Conservation (phyloP, 2,888 invertebrate genomes). For the Agrochola litura region DNA sequence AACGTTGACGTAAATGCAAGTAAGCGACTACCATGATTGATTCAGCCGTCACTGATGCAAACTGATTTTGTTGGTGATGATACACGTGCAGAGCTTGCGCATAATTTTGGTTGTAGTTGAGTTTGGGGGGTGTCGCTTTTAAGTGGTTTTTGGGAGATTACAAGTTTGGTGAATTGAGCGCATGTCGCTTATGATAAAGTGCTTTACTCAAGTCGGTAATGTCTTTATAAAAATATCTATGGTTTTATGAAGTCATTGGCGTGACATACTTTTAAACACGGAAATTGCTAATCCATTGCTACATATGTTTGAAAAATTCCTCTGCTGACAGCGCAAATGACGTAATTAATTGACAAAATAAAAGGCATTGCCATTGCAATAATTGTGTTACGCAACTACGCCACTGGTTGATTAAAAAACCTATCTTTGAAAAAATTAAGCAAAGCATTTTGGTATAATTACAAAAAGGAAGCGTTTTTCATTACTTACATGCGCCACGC, state of each 20-base stretch:
- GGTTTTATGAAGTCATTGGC: too few species aligned
- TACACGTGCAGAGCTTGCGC: conserved; percentile 25
- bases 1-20: conserved; percentile 58
- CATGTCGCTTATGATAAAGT: not conserved
- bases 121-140: not conserved
- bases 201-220: conserved; percentile 4
- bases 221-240: not conserved
- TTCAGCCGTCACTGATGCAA: conserved; percentile 50
- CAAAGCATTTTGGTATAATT: not conserved
- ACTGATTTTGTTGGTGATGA: conserved; percentile 46
- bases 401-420: too few species aligned
- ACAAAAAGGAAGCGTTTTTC: not conserved
- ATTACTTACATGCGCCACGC: not conserved
- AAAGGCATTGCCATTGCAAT: too few species aligned
- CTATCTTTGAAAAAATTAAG: too few species aligned
- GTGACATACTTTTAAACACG: too few species aligned
- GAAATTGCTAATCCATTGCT: too few species aligned
- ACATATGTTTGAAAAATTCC: too few species aligned
- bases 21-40: conserved; percentile 58
- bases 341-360: too few species aligned
- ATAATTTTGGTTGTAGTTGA: conserved; percentile 35
- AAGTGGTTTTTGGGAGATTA: conserved; percentile 7
- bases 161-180: conserved; percentile 4
- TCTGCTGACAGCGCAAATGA: too few species aligned
- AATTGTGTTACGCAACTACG: too few species aligned